Percentiles rank a stretch among this genome's conserved stretches.
Conservation (phyloP, 64 coral and sea anemone species). For the Montipora foliosa region DNA sequence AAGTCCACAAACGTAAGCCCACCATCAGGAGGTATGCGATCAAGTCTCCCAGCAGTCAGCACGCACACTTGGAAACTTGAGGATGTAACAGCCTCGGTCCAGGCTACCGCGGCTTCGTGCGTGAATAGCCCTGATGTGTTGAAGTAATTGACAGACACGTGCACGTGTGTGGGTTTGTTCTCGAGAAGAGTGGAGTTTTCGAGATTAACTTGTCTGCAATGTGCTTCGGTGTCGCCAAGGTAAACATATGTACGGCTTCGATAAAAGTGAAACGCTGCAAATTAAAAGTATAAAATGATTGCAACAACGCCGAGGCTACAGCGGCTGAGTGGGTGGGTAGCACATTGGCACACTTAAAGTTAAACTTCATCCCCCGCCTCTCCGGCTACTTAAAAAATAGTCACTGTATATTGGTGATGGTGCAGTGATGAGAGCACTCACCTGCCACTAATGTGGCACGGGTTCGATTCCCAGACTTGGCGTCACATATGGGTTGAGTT, state of each 20-base stretch:
- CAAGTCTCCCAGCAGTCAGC: slow-evolving; percentile 76
- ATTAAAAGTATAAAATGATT: not conserved
- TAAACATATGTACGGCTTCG: slow-evolving; percentile 58
- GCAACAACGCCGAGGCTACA: too few relatives aligned
- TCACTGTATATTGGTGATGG: too few relatives aligned
- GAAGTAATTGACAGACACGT: slow-evolving; percentile 66
- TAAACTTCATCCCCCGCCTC: too few relatives aligned
- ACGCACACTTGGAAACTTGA: slow-evolving; percentile 67
- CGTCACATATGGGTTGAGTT: too few relatives aligned
- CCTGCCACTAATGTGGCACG: too few relatives aligned
- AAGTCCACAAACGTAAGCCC: slow-evolving; percentile 76
- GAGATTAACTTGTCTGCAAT: slow-evolving; percentile 39
- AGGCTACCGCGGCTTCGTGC: slow-evolving; percentile 85
- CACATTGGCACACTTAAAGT: too few relatives aligned
- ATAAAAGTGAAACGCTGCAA: slow-evolving; percentile 57
- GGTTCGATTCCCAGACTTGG: too few relatives aligned
- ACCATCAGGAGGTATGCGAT: slow-evolving; percentile 69
- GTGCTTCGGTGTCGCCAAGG: slow-evolving; percentile 55
- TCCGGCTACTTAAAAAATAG: too few relatives aligned
- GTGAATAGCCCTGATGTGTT: slow-evolving; percentile 66
- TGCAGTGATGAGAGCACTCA: too few relatives aligned
- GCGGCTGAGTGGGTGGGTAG: too few relatives aligned
- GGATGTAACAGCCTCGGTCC: slow-evolving; percentile 69
- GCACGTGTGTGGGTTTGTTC: slow-evolving; percentile 22
- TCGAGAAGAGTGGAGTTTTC: slow-evolving; percentile 15